Conservation (phyloP, 2,888 invertebrate species). For the Ceramica pisi region DNA sequence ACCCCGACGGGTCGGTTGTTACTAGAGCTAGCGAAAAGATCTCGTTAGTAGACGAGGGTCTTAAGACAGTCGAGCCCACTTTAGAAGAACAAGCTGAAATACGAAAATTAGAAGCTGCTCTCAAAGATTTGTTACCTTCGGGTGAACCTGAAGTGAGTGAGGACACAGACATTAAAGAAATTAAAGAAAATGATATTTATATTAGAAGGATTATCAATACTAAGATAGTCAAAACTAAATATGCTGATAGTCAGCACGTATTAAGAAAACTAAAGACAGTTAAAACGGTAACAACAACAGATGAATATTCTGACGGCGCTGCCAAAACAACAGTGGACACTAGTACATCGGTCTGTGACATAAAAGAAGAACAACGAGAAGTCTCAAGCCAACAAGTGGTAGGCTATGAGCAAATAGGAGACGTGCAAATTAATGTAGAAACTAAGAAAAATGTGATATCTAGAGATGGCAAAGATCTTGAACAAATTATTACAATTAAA, state of each 20-base stretch:
- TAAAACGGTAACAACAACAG: conserved; percentile 76
- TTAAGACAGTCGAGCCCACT: conserved; percentile 52
- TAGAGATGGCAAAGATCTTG: conserved; percentile 77
- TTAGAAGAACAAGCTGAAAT: conserved; percentile 47
- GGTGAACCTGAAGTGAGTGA: conserved; percentile 69
- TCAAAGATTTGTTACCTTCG: conserved; percentile 62
- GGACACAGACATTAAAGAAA: conserved; percentile 65
- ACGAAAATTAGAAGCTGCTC: conserved; percentile 55
- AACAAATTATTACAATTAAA: conserved; percentile 82
- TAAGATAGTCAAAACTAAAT: conserved; percentile 70
- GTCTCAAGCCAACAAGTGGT: conserved; percentile 68
- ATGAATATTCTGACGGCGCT: conserved; percentile 80
- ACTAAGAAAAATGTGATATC: conserved; percentile 74
- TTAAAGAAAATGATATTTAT: conserved; percentile 62
- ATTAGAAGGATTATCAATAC: conserved; percentile 70
- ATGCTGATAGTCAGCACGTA: conserved; percentile 65
- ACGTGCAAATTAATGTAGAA: conserved; percentile 73
- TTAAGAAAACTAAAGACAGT: conserved; percentile 76
- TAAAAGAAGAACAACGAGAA: conserved; percentile 64
- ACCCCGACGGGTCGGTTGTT: conserved; percentile 82
- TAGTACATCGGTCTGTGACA: conserved; percentile 80
- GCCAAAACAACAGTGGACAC: conserved; percentile 79
- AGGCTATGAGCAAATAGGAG: conserved; percentile 64
- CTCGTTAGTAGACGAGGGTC: conserved; percentile 76
- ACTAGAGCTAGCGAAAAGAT: conserved; percentile 84